phyloP scores from a whole-genome alignment of 2,888 invertebrate genomes.

The Drosophila greeni region DNA sequence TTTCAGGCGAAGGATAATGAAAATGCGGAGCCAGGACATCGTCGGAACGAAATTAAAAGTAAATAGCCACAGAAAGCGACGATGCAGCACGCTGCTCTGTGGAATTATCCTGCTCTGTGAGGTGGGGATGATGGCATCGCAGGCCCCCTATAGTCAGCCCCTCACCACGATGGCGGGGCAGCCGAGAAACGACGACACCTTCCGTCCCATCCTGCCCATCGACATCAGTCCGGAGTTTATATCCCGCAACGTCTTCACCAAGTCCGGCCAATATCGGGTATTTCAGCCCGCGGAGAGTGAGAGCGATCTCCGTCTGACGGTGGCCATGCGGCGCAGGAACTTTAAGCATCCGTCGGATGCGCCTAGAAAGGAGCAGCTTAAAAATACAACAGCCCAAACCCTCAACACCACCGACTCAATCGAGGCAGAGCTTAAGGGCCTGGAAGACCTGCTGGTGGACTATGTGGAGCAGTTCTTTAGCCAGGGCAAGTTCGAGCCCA shows the following conservation, averaged over 20 bases:
- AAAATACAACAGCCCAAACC: not conserved
- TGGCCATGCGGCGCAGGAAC: slow-evolving; percentile 49
- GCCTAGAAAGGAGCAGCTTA: not conserved
- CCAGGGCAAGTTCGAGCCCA: slow-evolving; percentile 69
- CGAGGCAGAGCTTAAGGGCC: slow-evolving; percentile 59
- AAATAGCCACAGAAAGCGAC: slow-evolving; percentile 67
- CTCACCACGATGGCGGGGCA: slow-evolving; percentile 53
- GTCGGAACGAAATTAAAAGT: slow-evolving; percentile 55
- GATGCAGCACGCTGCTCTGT: slow-evolving; percentile 44
- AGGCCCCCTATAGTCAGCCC: slow-evolving; percentile 58
- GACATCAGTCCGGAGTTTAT: slow-evolving; percentile 69
- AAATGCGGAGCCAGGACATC: slow-evolving; percentile 58
- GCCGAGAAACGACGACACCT: slow-evolving; percentile 62
- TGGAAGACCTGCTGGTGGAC: slow-evolving; percentile 72
- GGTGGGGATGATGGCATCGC: slow-evolving; percentile 20
- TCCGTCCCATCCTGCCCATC: slow-evolving; percentile 72
- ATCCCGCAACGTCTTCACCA: slow-evolving; percentile 73
- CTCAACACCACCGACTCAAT: slow-evolving; percentile 32
- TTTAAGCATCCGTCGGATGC: slow-evolving; percentile 36
- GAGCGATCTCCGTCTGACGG: slow-evolving; percentile 66
- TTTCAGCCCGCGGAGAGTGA: slow-evolving; percentile 72
- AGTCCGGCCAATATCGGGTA: slow-evolving; percentile 75
- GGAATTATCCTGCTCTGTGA: slow-evolving; percentile 37
- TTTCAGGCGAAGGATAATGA: slow-evolving; percentile 43
- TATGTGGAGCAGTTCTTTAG: slow-evolving; percentile 72